These are phyloP conservation scores for Conistra vaccinii DNA, from an alignment of 2,888 invertebrate species.

Conservation along the genomic window DNA sequence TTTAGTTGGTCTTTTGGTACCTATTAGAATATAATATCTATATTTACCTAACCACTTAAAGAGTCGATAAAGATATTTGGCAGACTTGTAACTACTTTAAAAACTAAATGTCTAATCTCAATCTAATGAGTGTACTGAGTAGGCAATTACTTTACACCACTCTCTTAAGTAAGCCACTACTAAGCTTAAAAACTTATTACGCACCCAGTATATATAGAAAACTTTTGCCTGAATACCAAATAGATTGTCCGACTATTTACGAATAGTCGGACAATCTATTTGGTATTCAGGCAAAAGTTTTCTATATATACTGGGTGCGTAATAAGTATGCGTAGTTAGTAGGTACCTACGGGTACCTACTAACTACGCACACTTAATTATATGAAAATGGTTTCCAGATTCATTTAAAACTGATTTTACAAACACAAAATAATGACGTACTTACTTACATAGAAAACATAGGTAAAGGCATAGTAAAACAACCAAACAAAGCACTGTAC, in stretches of 20 bases:
- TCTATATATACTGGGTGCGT: too few species aligned
- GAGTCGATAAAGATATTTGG: too few species aligned
- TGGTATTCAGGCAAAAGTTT: background rate
- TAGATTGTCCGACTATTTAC: background rate
- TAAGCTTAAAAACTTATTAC: background rate
- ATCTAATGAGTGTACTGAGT: background rate
- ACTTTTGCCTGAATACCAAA: background rate
- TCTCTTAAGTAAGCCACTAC: too few species aligned
- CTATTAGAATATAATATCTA: too few species aligned
- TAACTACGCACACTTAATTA: too few species aligned
- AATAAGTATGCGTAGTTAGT: too few species aligned
- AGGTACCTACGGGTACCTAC: too few species aligned
- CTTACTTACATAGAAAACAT: too few species aligned
- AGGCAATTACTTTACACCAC: background rate
- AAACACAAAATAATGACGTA: constrained; percentile 10
- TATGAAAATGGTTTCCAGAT: background rate
- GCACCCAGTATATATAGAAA: background rate
- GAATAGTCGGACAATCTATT: background rate
- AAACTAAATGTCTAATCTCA: too few species aligned
- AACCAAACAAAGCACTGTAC: constrained; percentile 2
- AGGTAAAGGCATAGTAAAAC: background rate
- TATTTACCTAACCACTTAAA: too few species aligned
- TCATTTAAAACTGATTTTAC: background rate
- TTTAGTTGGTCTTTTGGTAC: too few species aligned
- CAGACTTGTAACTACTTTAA: too few species aligned